Percentiles rank a stretch among this genome's conserved stretches.
Conservation (phyloP, 2,888 invertebrate genomes). For the Cremastinae sp. region DNA sequence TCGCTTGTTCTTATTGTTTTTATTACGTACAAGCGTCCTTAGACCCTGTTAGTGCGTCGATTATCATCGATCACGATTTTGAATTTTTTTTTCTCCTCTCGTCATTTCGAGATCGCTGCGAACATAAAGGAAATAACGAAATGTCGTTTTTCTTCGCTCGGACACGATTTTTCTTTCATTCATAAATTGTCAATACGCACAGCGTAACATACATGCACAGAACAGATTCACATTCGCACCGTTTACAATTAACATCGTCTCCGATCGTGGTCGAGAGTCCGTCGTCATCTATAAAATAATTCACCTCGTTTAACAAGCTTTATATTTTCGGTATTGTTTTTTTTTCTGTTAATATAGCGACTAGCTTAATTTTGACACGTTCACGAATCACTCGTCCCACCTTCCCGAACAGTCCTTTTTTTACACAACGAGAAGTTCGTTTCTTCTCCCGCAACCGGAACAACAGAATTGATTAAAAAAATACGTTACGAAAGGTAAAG, state of each 20-base stretch:
- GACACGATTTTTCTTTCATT: constrained; percentile 9
- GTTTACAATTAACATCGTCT: constrained; percentile 13
- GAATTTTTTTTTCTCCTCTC: constrained; percentile 8
- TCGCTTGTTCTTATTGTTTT: not conserved
- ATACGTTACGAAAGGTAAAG: not conserved
- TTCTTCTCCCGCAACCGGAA: not conserved
- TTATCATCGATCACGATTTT: constrained; percentile 48
- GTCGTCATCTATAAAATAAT: constrained; percentile 68
- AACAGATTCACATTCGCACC: constrained; percentile 7
- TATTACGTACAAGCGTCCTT: constrained; percentile 54
- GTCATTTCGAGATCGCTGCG: constrained; percentile 49
- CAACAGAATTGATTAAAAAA: not conserved
- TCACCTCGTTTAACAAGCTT: constrained; percentile 70
- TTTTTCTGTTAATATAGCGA: constrained; percentile 69
- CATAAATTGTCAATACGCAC: constrained; percentile 22
- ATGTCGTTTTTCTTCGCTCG: constrained; percentile 20
- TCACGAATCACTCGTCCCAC: constrained; percentile 68
- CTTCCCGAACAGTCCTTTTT: constrained; percentile 40
- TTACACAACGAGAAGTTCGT: constrained; percentile 10
- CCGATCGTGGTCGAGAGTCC: constrained; percentile 36
- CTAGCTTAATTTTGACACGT: constrained; percentile 78
- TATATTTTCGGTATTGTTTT: constrained; percentile 62
- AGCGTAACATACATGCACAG: constrained; percentile 14
- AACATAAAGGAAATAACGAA: constrained; percentile 18
- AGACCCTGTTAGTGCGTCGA: constrained; percentile 61